These are phyloP conservation scores for Apodemus agrarius DNA, from an alignment of 2,797 vertebrate genomes.

Conservation along the genomic window DNA sequence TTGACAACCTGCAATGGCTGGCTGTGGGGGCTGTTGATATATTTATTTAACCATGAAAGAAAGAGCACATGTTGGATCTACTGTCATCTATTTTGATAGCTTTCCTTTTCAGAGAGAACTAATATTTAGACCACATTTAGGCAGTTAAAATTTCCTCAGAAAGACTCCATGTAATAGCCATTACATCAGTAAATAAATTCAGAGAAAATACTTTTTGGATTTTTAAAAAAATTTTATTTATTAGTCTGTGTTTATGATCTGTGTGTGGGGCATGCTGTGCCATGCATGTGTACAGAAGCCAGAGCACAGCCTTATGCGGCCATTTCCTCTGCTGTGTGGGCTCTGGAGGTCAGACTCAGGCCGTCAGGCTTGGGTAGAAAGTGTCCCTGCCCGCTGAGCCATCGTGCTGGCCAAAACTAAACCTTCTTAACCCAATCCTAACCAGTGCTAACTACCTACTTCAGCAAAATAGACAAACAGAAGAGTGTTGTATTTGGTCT, in stretches of 20 bases:
- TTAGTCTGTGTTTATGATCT: not conserved
- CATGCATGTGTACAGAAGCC: not conserved
- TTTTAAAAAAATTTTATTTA: not conserved
- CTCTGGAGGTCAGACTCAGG: not conserved
- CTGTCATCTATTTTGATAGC: not conserved
- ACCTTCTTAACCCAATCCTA: not conserved
- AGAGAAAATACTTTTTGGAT: not conserved
- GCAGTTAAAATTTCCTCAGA: not conserved
- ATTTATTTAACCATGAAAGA: not conserved
- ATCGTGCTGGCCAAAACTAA: not conserved
- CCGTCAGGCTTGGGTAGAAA: not conserved
- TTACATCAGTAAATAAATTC: not conserved
- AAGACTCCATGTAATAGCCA: not conserved
- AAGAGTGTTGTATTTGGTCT: not conserved
- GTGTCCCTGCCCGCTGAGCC: not conserved
- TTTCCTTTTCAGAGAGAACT: not conserved
- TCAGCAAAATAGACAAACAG: not conserved
- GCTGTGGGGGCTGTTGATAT: not conserved
- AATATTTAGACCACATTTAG: not conserved
- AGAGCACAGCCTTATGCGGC: not conserved
- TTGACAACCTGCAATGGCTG: not conserved
- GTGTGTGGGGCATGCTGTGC: not conserved
- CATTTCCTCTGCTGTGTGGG: not conserved
- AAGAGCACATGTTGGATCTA: not conserved
- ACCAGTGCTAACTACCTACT: not conserved